Evolutionary conservation across 2,113 vertebrate species (phyloP).

Genomic region (Proterorhinus semilunaris): DNA sequence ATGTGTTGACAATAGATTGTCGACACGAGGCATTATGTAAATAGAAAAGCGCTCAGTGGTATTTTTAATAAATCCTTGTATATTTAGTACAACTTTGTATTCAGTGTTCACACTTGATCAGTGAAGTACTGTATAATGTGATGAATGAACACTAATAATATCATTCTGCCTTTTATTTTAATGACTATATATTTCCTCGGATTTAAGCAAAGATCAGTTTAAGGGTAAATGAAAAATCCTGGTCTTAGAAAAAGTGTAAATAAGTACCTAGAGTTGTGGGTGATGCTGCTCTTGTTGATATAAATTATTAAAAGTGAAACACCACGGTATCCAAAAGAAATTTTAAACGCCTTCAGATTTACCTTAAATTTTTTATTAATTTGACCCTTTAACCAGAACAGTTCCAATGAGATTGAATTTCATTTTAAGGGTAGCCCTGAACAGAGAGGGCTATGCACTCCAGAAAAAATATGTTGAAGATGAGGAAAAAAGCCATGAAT

Average conservation of each 20-base stretch:
- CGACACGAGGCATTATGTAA: slow-evolving; percentile 35
- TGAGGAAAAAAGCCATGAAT: no score
- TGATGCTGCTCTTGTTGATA: no score
- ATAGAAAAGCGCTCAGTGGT: slow-evolving; percentile 28
- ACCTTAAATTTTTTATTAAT: no score
- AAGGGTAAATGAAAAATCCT: slow-evolving; percentile 45
- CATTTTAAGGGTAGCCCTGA: no score
- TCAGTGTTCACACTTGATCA: slow-evolving; percentile 1
- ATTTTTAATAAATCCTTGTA: slow-evolving; percentile 36
- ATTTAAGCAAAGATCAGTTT: slow-evolving; percentile 46
- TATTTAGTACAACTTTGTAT: slow-evolving; percentile 19
- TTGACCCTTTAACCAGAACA: no score
- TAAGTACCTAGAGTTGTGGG: no score
- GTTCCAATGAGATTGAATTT: no score
- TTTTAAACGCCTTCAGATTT: no score
- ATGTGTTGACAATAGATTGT: slow-evolving; percentile 38
- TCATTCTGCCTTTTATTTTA: slow-evolving; percentile 16
- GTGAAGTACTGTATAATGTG: slow-evolving; percentile 4
- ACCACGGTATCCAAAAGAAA: no score
- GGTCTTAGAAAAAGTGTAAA: slow-evolving; percentile 10
- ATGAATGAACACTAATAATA: slow-evolving; percentile 21
- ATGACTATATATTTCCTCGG: slow-evolving; percentile 20
- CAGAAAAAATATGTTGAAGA: no score
- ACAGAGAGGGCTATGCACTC: no score
- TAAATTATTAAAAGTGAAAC: no score